Percentiles rank a stretch among this genome's conserved stretches.
These are phyloP conservation scores for Hetaerina americana DNA, from an alignment of 1,140 invertebrate genomes.

Conservation along the genomic window DNA sequence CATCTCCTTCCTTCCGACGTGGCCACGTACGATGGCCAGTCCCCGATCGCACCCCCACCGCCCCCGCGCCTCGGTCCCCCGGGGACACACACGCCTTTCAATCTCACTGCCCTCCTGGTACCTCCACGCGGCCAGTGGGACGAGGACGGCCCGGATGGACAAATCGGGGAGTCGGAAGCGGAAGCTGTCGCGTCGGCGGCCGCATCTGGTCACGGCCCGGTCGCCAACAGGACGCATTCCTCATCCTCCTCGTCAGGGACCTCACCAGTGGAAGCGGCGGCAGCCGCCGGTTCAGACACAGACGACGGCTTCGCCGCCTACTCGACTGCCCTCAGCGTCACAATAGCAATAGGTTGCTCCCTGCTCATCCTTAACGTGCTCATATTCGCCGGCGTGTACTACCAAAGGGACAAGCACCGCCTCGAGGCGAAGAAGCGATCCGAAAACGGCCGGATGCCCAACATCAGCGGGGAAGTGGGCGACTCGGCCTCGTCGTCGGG, in stretches of 20 bases:
- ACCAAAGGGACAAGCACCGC: constrained; percentile 74
- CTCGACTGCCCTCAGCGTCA: constrained; percentile 76
- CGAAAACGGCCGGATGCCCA: constrained; percentile 72
- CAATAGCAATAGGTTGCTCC: constrained; percentile 87
- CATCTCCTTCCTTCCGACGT: constrained; percentile 63
- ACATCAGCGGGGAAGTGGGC: constrained; percentile 64
- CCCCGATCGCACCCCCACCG: neutral
- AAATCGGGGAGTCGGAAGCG: neutral
- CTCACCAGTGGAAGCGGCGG: constrained; percentile 23
- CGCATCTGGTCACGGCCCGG: constrained; percentile 17
- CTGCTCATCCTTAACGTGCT: constrained; percentile 79
- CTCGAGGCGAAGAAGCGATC: constrained; percentile 55
- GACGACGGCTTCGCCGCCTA: constrained; percentile 77
- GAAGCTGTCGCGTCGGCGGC: constrained; percentile 25
- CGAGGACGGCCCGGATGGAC: neutral
- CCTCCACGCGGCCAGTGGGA: neutral
- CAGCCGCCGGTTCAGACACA: constrained; percentile 32
- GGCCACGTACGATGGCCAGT: constrained; percentile 33
- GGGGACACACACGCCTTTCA: neutral
- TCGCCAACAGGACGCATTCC: constrained; percentile 17
- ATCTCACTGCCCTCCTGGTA: neutral
- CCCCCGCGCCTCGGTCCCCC: constrained; percentile 5
- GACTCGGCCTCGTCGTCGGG: constrained; percentile 16
- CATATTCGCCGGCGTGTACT: constrained; percentile 88
- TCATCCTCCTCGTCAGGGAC: constrained; percentile 18